Conservation (phyloP, 2,113 vertebrate genomes). For the Myocastor coypus region DNA sequence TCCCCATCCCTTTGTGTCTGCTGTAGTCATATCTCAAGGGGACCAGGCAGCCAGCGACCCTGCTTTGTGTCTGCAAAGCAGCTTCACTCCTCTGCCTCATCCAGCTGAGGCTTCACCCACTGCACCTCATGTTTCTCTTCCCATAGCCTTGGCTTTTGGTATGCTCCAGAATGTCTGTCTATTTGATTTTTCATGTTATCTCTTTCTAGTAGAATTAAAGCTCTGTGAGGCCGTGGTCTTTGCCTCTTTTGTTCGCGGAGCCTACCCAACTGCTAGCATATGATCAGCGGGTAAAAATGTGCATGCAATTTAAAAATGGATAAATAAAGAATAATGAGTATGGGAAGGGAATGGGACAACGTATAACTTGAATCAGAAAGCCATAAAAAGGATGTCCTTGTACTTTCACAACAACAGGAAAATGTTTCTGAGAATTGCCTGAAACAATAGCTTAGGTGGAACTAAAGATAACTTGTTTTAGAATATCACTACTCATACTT, state of each 20-base stretch:
- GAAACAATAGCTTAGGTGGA: neutral
- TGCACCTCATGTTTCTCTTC: too few relatives aligned
- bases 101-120: neutral
- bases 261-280: neutral
- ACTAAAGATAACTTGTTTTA: neutral
- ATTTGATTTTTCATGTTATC: neutral
- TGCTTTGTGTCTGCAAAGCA: accelerated
- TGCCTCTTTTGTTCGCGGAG: neutral
- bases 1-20: neutral
- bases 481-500: neutral
- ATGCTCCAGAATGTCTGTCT: neutral
- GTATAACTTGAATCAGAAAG: neutral
- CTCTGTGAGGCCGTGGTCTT: neutral
- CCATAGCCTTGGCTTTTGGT: neutral
- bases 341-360: neutral
- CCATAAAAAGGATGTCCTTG: neutral
- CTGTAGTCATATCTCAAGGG: neutral
- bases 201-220: neutral
- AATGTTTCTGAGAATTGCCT: neutral
- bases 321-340: neutral
- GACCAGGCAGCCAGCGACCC: neutral
- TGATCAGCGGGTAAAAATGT: neutral
- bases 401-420: neutral
- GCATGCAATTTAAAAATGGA: neutral
- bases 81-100: neutral